Base-by-base conservation (phyloP, 1,140 invertebrate genomes). In the Lordiphosa collinella region DNA sequence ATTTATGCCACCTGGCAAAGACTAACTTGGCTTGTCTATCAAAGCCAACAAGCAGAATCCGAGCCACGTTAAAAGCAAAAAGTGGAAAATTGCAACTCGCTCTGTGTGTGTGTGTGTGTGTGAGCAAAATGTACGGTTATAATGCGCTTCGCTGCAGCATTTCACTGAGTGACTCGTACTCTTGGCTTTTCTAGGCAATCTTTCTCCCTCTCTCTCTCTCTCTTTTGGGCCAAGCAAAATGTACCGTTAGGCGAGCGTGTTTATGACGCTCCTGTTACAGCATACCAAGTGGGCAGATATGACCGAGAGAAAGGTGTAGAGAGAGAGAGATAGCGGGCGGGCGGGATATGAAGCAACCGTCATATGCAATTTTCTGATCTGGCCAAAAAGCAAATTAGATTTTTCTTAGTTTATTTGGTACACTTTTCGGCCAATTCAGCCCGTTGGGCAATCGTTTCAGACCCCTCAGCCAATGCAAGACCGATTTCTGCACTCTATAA, bases 1-100 rank as follows among this genome's bases (percentile, higher is more conserved):
- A 55, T 62, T 35, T 65, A 9, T 44, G 72, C 37, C 63, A 52
- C 66, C 37, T 68, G 63, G 63, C 63, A 38, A 44, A 50, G 58
- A 10, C 38, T 29, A 29, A 29, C 25, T 31, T 44, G 41, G 41
- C 41, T 13, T 44, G 22, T 44, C 41, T 12, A 44, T 44, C 41
- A 44, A 44, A 44, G 25, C 25, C 41, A 44, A 25, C 12, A 44
- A 44, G 41, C 41, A 44, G 22, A 41, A 41, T 18, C 25, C 25
- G 7, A 29, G 7, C 25, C 25, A 29, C 25, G 25, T 29, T 29
- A 41, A 41, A 16, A 41, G 16, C 16, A 41, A 41, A 40, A 44
- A 44, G 41, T 44, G 22, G 41, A 44, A 44, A 44, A 44, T 44
- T 44, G 41, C 41, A 44, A 3, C 14, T 11, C 1, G 11, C 22